phyloP scores from a whole-genome alignment of 2,113 vertebrate genomes.

The Malurus melanocephalus region DNA sequence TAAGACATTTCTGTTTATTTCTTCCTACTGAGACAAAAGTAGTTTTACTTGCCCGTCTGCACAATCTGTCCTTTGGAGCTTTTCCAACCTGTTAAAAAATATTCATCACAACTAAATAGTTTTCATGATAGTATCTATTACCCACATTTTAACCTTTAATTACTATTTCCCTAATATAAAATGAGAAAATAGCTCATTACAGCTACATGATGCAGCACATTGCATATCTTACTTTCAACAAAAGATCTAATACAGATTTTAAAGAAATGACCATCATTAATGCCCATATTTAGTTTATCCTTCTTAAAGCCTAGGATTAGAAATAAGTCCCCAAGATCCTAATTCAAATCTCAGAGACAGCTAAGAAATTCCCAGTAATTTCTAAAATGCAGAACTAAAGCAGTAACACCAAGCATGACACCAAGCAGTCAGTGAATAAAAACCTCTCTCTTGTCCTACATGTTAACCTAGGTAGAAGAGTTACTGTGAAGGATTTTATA shows the following conservation, averaged over 20 bases:
- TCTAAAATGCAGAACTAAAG: not conserved
- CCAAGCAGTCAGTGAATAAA: not conserved
- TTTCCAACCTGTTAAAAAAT: slow-evolving; percentile 87
- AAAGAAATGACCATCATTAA: not conserved
- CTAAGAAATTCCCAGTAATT: not conserved
- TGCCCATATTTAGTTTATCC: not conserved
- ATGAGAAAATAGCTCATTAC: not conserved
- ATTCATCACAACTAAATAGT: not conserved
- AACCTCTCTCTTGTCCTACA: not conserved
- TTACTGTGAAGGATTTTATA: not conserved
- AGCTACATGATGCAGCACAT: not conserved
- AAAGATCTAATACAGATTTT: not conserved
- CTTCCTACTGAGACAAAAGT: not conserved
- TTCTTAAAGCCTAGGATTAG: not conserved
- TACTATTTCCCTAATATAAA: not conserved
- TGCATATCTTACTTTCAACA: not conserved
- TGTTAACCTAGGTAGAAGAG: not conserved
- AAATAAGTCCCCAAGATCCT: not conserved
- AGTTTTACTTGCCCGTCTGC: slow-evolving; percentile 83
- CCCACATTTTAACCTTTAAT: not conserved
- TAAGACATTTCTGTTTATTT: not conserved
- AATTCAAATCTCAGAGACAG: not conserved
- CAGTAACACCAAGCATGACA: not conserved
- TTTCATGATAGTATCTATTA: not conserved
- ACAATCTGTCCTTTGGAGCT: slow-evolving; percentile 93